Base-by-base conservation (phyloP, 2,888 invertebrate species). In the Pasiphila rectangulata region DNA sequence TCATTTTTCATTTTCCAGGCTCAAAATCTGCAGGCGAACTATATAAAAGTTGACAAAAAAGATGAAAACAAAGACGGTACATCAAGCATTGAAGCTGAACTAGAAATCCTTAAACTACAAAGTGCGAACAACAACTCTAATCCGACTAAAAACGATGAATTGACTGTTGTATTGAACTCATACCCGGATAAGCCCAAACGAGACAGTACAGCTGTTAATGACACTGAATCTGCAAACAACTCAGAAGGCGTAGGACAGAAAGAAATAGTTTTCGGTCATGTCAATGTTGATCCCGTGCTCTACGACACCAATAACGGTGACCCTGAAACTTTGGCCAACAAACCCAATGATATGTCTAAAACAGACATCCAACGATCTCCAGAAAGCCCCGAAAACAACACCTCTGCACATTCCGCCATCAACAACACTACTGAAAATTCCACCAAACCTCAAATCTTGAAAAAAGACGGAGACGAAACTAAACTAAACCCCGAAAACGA, bases 401-500 rank as follows among this genome's bases (percentile, higher is more conserved):
- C 42, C 19, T 3, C 35, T 2, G 12, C 36, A 36, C 44, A 51
- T 19, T 30, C 25, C 44, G 43, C 46, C 38, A 42, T 9, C n/a
- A 16, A 36, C 5, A 54, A 47, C 15, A 56, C 56, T 41, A 56
- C 54, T 46, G 54, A 58, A 23, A 54, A 30, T 10, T 41, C 47
- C 13, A 59, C 62, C 50, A 56, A 68, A 49, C 57, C 59, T 10
- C 69, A 69, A 42, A 56, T 71, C 38, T 62, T 77, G 30, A 79
- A 75, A 47, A 78, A 78, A 58, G 68, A 73, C 46, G 63, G 60
- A 42, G 83, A 81, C 45, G 72, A 74, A 58, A 75, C 67, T 42
- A 87, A 88, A 70, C 69, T 88, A 17, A 86, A 77, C 53, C 88
- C 88, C 27, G 88, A 88, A 72, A 83, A 75, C 46, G 88, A 88